Base-by-base conservation (phyloP, 2,797 vertebrate species). In the Choloepus didactylus region DNA sequence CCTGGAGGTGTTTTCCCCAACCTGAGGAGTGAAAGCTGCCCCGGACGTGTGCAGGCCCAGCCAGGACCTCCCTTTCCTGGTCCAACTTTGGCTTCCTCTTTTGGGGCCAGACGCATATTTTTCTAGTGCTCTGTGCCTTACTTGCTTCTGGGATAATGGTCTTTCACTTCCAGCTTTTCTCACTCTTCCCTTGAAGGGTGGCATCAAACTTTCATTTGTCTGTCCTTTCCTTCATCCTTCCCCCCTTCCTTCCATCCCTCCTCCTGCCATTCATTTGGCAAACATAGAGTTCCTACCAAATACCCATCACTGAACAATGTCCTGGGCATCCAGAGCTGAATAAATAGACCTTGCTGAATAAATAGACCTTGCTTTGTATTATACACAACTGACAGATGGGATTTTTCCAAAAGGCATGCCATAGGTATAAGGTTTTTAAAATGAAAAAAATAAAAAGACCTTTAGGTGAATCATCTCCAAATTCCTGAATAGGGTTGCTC, bases 301-400 rank as follows among this genome's bases (percentile, higher is more conserved):
- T 59, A 86, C 31, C 41, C 29, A 62, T 16, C 66, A 62, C 60
- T 70, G 6, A 38, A 64, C 44, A 72, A 83, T 76, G 73, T 66
- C 80, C 62, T 41, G 23, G 73, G 41, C 59, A 89, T 66, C 73
- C 35, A 88, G 44, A 93, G 35, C 35, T 35, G 35, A 35, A 35
- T 35, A 35, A 35, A 35, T 35, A 93, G 81, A 49, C 27, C 75
- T 92, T 88, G 85, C n/a, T 87, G 35, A 35, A 35, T 35, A 35
- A 35, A 35, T 35, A 93, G 81, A 49, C 27, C 75, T 92, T 88
- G 85, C n/a, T 87, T 46, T 80, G 77, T 95, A 35, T 83, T 95
- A 31, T 81, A 19, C 12, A 62, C 27, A 60, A 59, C 19, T 82
- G 23, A 56, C 51, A 77, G 64, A 77, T 87, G 21, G n/a, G 35